Base-by-base conservation (phyloP, 1,140 invertebrate species). In the Araneus ventricosus region DNA sequence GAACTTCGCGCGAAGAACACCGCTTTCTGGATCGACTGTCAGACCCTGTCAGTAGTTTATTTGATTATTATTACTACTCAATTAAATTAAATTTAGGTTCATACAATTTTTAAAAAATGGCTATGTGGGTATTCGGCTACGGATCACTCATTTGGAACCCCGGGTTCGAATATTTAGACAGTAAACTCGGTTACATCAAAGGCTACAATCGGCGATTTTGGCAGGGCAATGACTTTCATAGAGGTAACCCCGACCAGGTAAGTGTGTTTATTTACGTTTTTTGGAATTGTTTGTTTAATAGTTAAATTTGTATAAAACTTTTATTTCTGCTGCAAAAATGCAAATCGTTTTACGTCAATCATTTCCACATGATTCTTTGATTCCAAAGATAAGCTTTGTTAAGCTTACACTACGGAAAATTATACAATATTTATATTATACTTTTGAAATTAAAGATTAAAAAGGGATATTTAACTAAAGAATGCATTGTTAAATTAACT, bases 141-240 rank as follows among this genome's bases (percentile, higher is more conserved):
- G 98, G 98, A 20, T 98, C 97, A 1, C 95, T 98, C 5, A 98
- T 98, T 95, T 98, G 98, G 98, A 96, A 97, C 95, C 98, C 98
- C 0, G 98, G 98, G 41, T 98, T 98, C 95, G 96, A 97, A 92
- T 98, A 97, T 95, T 96, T 96, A 93, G 96, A 97, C 94, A 97
- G 97, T 41, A 96, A 97, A 6, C 96, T 97, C 17, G 98, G 98
- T 14, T 97, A 97, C 94, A 96, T 98, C 3, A 96, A 96, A 94
- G 97, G 98, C 30, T 98, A 97, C 95, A 96, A 96, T 1, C 96
- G 98, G 75, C 96, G 97, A 95, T 98, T 98, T 95, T 98, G 97
- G 97, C 98, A 98, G 95, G 98, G 98, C 67, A 98, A 98, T 95
- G 97, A 96, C 20, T 97, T 97, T 1, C 98, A 98, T 95, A 96